Percentiles rank a stretch among this genome's conserved stretches.
phyloP scores from a whole-genome alignment of 64 coral and sea anemone species.

The Stichodactyla mertensii region DNA sequence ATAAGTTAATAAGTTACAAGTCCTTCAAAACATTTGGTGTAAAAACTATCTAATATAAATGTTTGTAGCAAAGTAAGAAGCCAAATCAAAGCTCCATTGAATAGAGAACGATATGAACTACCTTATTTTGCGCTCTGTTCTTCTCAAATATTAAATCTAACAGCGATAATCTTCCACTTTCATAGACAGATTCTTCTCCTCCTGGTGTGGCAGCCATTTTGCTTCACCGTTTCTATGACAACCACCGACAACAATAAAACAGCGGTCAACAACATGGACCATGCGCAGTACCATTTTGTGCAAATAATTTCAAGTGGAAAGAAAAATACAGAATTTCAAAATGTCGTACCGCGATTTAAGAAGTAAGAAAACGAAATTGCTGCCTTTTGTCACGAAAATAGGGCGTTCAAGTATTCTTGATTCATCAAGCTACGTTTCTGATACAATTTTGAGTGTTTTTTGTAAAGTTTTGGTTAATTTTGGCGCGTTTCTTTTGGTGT shows the following conservation, averaged over 20 bases:
- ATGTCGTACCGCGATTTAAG: constrained; percentile 98
- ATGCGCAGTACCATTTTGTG: constrained; percentile 43
- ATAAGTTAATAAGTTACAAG: too few relatives aligned
- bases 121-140: constrained; percentile 93
- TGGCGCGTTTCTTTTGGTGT: neutral
- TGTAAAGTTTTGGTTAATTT: neutral
- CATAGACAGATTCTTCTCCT: constrained; percentile 72
- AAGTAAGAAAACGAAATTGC: constrained; percentile 60
- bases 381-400: neutral
- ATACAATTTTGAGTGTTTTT: neutral
- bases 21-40: neutral
- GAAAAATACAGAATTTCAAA: constrained; percentile 25
- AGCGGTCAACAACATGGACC: constrained; percentile 29
- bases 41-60: neutral
- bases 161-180: constrained; percentile 74
- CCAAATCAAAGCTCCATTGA: neutral
- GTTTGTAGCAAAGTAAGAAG: neutral
- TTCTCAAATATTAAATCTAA: constrained; percentile 90
- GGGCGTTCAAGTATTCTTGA: neutral
- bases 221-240: constrained; percentile 47
- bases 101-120: neutral
- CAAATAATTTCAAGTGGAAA: constrained; percentile 27
- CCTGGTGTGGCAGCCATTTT: constrained; percentile 78
- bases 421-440: neutral
- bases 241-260: constrained; percentile 33